Base-by-base conservation (phyloP, 2,888 invertebrate species). In the Seira musarum region DNA sequence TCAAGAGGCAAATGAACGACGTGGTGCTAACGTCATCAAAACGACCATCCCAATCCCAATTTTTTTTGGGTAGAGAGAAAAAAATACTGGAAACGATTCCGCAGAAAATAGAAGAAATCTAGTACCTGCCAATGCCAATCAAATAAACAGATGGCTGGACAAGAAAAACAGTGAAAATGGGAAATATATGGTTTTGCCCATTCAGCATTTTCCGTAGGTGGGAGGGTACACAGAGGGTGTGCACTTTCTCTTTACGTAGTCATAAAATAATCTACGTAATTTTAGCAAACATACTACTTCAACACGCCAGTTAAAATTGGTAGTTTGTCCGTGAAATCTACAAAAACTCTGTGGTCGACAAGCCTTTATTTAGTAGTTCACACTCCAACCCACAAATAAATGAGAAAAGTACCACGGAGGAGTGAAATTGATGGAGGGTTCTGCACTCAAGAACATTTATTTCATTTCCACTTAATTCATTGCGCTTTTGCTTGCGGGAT, bases 11-110 rank as follows among this genome's bases (percentile, higher is more conserved):
- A 60, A 60, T 60, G 60, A 60, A 60, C 19, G 60, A 60, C 60
- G 60, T 60, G 60, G 21, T 13, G n/a, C 60, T 60, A 60, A 60
- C 60, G 60, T 60, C 60, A 60, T 60, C 60, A 60, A 21, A 60
- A 13, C 3, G 49, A 49, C 49, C 49, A 8, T 2, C 15, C 17
- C 49, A 49, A 3, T 49, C 49, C 49, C 49, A 8, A 40, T n/a
- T n/a, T n/a, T n/a, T n/a, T n/a, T 40, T 40, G 40, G 40, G 40
- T 5, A 40, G 13, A 40, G 40, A 40, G 13, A 40, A 13, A 40
- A 40, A 40, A 40, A 8, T 5, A 40, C 5, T 40, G 40, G 13
- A 40, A 40, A n/a, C n/a, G n/a, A n/a, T n/a, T n/a, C n/a, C n/a
- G n/a, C n/a, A n/a, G n/a, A n/a, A 30, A 30, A 30, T 30, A 30